These are phyloP conservation scores for Diabrotica virgifera DNA, from an alignment of 1,140 invertebrate species.

Conservation along the genomic window DNA sequence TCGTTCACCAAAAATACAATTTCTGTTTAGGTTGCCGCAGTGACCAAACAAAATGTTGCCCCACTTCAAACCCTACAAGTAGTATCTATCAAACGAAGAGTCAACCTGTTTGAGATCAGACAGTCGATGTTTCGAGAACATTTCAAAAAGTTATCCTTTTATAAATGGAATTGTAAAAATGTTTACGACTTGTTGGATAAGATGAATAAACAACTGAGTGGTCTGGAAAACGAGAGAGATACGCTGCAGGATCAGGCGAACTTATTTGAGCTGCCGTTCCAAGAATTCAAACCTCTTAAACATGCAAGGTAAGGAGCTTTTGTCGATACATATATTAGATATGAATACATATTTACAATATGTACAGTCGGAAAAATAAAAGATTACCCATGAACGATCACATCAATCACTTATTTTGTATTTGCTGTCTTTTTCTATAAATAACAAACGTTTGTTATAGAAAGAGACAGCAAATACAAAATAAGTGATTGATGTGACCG, in stretches of 20 bases:
- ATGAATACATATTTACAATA: too few species aligned
- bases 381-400: too few species aligned
- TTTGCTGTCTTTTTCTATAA: too few species aligned
- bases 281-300: constrained; percentile 77
- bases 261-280: constrained; percentile 82
- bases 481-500: too few species aligned
- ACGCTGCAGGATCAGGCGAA: constrained; percentile 69
- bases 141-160: constrained; percentile 65
- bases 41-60: constrained; percentile 82
- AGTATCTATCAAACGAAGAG: constrained; percentile 59
- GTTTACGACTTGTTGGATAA: constrained; percentile 75
- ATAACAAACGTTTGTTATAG: too few species aligned
- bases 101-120: constrained; percentile 74
- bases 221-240: constrained; percentile 68
- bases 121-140: constrained; percentile 74
- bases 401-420: too few species aligned
- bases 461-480: too few species aligned
- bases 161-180: constrained; percentile 68
- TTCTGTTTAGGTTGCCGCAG: constrained; percentile 58
- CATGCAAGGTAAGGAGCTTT: constrained; percentile 64
- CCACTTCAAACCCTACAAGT: constrained; percentile 68
- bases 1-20: not conserved
- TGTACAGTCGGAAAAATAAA: too few species aligned
- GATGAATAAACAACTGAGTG: constrained; percentile 63
- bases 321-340: too few species aligned